phyloP scores from a whole-genome alignment of 2,888 invertebrate genomes.

The Lithophane leautieri region DNA sequence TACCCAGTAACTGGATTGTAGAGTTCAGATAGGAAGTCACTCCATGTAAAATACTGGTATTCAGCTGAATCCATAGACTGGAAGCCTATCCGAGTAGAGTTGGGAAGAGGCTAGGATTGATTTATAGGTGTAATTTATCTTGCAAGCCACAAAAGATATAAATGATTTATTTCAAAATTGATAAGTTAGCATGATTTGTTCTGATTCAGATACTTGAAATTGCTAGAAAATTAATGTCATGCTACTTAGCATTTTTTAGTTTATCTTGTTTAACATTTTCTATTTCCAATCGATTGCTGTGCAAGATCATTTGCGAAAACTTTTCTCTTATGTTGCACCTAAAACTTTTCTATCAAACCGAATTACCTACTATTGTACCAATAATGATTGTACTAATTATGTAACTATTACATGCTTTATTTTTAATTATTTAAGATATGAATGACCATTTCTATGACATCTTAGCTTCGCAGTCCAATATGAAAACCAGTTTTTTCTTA shows the following conservation, averaged over 20 bases:
- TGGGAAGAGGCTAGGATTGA: no score
- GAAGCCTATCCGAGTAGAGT: no score
- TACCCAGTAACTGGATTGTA: no score
- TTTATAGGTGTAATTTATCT: no score
- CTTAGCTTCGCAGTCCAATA: no score
- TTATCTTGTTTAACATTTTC: not conserved
- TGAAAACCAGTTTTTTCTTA: no score
- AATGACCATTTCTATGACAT: no score
- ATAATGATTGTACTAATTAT: no score
- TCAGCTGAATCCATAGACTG: no score
- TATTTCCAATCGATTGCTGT: not conserved
- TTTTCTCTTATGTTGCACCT: not conserved
- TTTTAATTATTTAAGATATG: not conserved
- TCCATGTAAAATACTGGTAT: no score
- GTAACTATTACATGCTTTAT: not conserved
- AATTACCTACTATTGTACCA: not conserved
- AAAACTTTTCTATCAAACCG: not conserved
- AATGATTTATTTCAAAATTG: not conserved
- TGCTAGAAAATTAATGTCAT: constrained; percentile 3
- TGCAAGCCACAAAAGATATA: not conserved
- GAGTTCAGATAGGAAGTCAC: no score
- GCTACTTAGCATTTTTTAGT: not conserved
- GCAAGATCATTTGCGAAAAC: not conserved
- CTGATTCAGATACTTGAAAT: not conserved
- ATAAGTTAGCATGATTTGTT: not conserved